These are phyloP conservation scores for Falco peregrinus DNA, from an alignment of 2,797 vertebrate genomes.

Conservation along the genomic window DNA sequence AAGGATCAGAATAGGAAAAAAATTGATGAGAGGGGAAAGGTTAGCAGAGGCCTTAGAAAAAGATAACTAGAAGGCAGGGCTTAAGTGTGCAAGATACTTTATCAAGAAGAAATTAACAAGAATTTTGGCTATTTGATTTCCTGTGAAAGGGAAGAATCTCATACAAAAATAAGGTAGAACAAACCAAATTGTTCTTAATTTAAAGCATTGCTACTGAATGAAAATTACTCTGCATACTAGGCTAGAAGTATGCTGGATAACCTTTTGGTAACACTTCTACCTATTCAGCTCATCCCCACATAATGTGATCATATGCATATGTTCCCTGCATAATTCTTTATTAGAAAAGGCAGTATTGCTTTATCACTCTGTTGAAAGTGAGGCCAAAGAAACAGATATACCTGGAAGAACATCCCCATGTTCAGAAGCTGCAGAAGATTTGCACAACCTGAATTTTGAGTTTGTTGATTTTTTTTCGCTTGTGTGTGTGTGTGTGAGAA, in stretches of 20 bases:
- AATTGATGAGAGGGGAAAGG: neutral
- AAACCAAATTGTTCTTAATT: slow-evolving; percentile 35
- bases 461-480: neutral
- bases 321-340: neutral
- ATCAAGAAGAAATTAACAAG: neutral
- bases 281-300: neutral
- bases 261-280: neutral
- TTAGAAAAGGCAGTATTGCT: neutral
- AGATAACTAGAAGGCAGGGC: neutral
- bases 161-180: slow-evolving; percentile 8
- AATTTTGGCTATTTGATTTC: neutral
- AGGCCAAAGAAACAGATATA: neutral
- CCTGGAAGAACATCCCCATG: neutral
- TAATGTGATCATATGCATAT: neutral
- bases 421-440: neutral
- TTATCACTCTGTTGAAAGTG: neutral
- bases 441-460: neutral
- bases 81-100: neutral
- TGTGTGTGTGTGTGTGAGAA: accelerated
- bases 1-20: neutral
- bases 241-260: neutral
- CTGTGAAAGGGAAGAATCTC: neutral
- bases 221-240: neutral
- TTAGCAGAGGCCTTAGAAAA: neutral
- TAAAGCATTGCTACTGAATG: neutral